Base-by-base conservation (phyloP, 1,140 invertebrate species). In the Drosophila bocki region DNA sequence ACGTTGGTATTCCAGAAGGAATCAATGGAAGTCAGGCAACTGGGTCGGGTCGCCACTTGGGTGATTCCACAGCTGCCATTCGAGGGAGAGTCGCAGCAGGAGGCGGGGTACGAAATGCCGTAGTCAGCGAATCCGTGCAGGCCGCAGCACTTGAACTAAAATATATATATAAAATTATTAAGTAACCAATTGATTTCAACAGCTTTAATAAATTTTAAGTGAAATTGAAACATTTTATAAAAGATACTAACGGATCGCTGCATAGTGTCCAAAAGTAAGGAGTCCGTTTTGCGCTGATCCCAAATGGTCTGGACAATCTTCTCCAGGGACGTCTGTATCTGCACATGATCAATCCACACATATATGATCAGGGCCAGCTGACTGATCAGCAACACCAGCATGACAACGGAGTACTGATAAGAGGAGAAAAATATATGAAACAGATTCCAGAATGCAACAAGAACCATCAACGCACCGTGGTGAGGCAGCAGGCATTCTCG, bases 401-500 rank as follows among this genome's bases (percentile, higher is more conserved):
- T 92, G 75, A 95, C 93, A 57, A 95, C 93, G 0, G 95, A 94
- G 90, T 95, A 96, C 95, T 96, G 7, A 19, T 37, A 45, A 22
- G 94, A 93, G 50, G 33, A 53, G n/a, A 19, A n/a, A 45, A 37
- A 29, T 13, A 29, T 12, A 7, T 11, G 11, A 41, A 35, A 54
- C 7, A 6, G 7, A n/a, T 7, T n/a, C 3, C 1, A 1, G 0
- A 7, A 3, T 3, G 4, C 5, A 44, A n/a, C 4, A 5, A 19
- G 19, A 35, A 32, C 15, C 6, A n/a, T 22, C 2, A 32, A 93
- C 94, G 94, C 93, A 97, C 96, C 80, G 96, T 96, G 78, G 96
- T 94, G 15, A 96, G 94, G 94, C 97, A 97, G 92, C 96, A 97
- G 69, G 96, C 94, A 78, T 95, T 96, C 91, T 97, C 96, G 63